These are phyloP conservation scores for Drosophila varians DNA, from an alignment of 1,140 invertebrate species.

Conservation along the genomic window DNA sequence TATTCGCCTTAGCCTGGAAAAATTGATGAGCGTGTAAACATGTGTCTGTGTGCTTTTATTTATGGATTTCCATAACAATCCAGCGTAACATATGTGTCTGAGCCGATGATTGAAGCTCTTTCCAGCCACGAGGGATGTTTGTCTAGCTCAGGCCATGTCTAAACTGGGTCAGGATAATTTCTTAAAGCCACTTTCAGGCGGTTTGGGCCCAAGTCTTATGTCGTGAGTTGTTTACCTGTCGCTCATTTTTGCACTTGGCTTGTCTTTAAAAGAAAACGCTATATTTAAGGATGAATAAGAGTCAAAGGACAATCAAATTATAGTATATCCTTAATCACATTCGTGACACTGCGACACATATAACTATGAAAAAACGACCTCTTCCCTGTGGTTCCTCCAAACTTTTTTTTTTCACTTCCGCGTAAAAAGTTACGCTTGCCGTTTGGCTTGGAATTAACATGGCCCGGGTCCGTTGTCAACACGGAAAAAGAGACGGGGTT, in stretches of 20 bases:
- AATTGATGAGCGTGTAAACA: slow-evolving; percentile 81
- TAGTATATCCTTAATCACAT: slow-evolving; percentile 26
- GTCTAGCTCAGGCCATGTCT: slow-evolving; percentile 7
- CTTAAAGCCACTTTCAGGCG: slow-evolving; percentile 27
- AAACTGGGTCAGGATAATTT: slow-evolving; percentile 34
- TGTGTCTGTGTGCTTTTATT: slow-evolving; percentile 77
- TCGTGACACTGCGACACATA: slow-evolving; percentile 17
- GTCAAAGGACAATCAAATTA: slow-evolving; percentile 9
- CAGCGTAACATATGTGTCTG: slow-evolving; percentile 71
- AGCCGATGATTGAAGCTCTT: slow-evolving; percentile 71
- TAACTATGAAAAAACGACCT: slow-evolving; percentile 1
- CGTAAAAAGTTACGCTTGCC: neutral
- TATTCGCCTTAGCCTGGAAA: slow-evolving; percentile 41
- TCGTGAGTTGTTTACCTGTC: slow-evolving; percentile 20
- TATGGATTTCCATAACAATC: slow-evolving; percentile 81
- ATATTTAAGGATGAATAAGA: too few relatives aligned
- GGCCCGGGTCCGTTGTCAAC: slow-evolving; percentile 67
- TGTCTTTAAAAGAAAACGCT: too few relatives aligned
- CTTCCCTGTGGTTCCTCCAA: slow-evolving; percentile 5
- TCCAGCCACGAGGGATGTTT: slow-evolving; percentile 15
- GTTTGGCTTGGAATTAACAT: slow-evolving; percentile 61
- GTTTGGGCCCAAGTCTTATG: slow-evolving; percentile 1
- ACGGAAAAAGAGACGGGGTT: slow-evolving; percentile 44
- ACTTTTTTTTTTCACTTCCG: slow-evolving; percentile 8
- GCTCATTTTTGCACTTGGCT: neutral